phyloP scores from a whole-genome alignment of 1,140 invertebrate species.

The Oedothorax gibbosus region DNA sequence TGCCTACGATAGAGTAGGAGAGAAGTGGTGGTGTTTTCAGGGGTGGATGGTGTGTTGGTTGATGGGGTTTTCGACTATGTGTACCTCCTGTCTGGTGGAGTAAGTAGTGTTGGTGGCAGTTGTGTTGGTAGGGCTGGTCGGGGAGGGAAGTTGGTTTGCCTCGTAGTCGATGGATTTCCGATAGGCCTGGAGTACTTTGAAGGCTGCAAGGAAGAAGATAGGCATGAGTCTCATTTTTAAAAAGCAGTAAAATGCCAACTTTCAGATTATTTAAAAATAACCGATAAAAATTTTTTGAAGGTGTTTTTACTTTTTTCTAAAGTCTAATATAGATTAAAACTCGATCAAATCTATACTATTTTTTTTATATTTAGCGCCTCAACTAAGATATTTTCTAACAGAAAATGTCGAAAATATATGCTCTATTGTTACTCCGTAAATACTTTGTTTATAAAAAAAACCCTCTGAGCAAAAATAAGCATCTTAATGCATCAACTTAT shows the following conservation, averaged over 20 bases:
- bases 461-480: too few species aligned
- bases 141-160: conserved; percentile 45
- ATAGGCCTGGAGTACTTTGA: conserved; percentile 51
- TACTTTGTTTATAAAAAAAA: too few species aligned
- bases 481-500: too few species aligned
- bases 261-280: not conserved
- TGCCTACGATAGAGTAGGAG: too few species aligned
- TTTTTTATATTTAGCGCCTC: too few species aligned
- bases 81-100: conserved; percentile 43
- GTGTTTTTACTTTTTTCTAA: too few species aligned
- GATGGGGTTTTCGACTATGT: conserved; percentile 64
- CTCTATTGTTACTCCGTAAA: too few species aligned
- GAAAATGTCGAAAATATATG: too few species aligned
- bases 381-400: too few species aligned
- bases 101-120: conserved; percentile 17
- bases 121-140: not conserved
- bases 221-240: not conserved
- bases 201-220: conserved; percentile 7
- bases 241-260: not conserved
- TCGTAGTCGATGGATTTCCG: conserved; percentile 25
- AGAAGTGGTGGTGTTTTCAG: not conserved
- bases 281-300: too few species aligned
- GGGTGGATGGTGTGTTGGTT: conserved; percentile 48
- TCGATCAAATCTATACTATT: too few species aligned
- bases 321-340: too few species aligned